Evolutionary conservation across 2,888 invertebrate genomes (phyloP).

Genomic region (Plusia festucae): DNA sequence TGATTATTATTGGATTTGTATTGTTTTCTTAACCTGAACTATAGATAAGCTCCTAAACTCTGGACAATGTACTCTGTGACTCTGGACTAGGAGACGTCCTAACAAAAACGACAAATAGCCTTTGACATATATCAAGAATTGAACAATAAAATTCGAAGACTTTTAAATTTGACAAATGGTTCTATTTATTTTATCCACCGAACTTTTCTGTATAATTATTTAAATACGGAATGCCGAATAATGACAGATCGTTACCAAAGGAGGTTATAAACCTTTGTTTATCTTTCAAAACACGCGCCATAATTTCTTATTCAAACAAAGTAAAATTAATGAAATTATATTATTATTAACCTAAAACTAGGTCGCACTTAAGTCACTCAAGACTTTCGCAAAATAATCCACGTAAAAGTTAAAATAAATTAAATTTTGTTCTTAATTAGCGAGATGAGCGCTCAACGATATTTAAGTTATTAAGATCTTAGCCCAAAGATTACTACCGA

Average conservation of each 20-base stretch:
- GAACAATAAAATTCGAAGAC: too few species aligned
- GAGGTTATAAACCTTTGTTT: conserved; percentile 3
- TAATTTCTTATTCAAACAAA: background rate
- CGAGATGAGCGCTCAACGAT: conserved; percentile 31
- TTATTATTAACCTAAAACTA: conserved; percentile 27
- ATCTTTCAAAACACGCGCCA: background rate
- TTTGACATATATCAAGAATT: too few species aligned
- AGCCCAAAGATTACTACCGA: conserved; percentile 23
- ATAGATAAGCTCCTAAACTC: too few species aligned
- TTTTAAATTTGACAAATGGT: too few species aligned
- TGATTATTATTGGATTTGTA: too few species aligned
- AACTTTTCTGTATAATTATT: background rate
- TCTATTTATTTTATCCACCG: background rate
- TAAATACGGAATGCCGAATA: background rate
- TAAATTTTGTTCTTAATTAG: conserved; percentile 43
- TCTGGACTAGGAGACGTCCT: too few species aligned
- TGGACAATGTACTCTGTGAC: too few species aligned
- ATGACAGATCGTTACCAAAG: background rate
- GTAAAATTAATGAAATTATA: conserved; percentile 37
- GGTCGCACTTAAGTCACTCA: conserved; percentile 20
- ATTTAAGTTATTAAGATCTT: conserved; percentile 45
- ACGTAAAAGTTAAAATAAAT: conserved; percentile 28
- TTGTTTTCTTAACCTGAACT: too few species aligned
- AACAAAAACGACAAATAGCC: too few species aligned
- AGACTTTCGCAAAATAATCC: conserved; percentile 40